Evolutionary conservation across 92 coral and sea anemone genomes (phyloP), one percentile per base, ranked within the genome.

Genomic region (Porites cylindrica): DNA sequence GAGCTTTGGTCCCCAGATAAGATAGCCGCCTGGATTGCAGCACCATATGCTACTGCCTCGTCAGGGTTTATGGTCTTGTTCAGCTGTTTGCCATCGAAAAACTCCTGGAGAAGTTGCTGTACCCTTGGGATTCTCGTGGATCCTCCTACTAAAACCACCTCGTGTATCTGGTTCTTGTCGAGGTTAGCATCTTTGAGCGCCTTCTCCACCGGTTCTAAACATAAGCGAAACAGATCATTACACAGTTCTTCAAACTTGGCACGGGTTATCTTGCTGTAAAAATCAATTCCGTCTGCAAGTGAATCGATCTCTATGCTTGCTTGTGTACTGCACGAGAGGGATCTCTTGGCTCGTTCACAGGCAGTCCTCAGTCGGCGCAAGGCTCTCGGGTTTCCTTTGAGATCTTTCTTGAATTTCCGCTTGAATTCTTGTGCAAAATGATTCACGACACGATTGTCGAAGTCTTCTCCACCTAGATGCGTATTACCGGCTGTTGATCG

Each of bases 401-500:
- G 64, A 66, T 94, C 97, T 80, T 86, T 94, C 82, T 89, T 91
- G 92, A 20, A 74, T 72, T 94, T 91, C 69, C 92, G 91, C 80
- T 91, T 89, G 82, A 94, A 94, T 69, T 94, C 93, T 6, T 21
- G 50, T 32, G 84, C 90, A 70, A 89, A 94, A 83, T 91, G 90
- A 29, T 92, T 71, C 51, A 94, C 97, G 77, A 94, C n/a, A 26
- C 93, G 82, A 60, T 87, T 94, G 86, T 94, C 97, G 75, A 94
- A 94, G 87, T 91, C 97, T 71, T 94, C 97, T 29, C 97, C 97
- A 9, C 98, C 98, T 6, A 95, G 93, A 83, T 93, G 98, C 29
- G 24, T 95, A 88, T 95, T 86, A 14, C 98, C 98, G 65, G 94
- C 94, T 13, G n/a, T n/a, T n/a, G n/a, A n/a, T n/a, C n/a, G n/a